Percentiles rank a stretch among this genome's conserved stretches.
These are phyloP conservation scores for Copsychus sechellarum DNA, from an alignment of 2,113 vertebrate species.

Conservation along the genomic window DNA sequence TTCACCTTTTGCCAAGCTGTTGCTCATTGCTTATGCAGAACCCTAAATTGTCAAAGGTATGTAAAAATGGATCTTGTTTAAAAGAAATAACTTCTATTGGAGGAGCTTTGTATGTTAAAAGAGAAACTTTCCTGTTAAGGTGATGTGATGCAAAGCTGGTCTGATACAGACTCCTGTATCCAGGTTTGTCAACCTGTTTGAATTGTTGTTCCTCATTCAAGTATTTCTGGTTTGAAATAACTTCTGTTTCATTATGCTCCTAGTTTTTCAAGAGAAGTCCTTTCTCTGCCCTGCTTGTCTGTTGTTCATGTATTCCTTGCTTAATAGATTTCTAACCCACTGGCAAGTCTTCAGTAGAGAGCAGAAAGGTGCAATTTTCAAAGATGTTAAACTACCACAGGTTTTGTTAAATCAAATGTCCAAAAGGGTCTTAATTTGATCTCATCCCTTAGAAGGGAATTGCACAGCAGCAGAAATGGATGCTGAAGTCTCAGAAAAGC, in stretches of 20 bases:
- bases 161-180: background rate
- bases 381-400: background rate
- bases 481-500: background rate
- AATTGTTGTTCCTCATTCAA: background rate
- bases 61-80: background rate
- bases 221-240: background rate
- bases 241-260: background rate
- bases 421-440: background rate
- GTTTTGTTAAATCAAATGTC: background rate
- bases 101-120: background rate
- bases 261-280: background rate
- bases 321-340: background rate
- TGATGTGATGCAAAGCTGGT: background rate
- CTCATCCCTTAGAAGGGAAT: background rate
- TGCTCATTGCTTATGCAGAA: background rate
- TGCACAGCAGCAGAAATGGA: background rate
- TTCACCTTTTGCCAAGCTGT: background rate
- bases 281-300: background rate
- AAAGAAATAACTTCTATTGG: background rate
- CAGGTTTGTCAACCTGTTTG: background rate
- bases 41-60: background rate
- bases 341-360: background rate
- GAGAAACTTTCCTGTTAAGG: background rate
- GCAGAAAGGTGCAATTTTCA: background rate
- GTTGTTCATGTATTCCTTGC: background rate